Evolutionary conservation across 2,888 invertebrate genomes (phyloP), one percentile per base, ranked within the genome.

Genomic region (Dryocosmus kuriphilus): DNA sequence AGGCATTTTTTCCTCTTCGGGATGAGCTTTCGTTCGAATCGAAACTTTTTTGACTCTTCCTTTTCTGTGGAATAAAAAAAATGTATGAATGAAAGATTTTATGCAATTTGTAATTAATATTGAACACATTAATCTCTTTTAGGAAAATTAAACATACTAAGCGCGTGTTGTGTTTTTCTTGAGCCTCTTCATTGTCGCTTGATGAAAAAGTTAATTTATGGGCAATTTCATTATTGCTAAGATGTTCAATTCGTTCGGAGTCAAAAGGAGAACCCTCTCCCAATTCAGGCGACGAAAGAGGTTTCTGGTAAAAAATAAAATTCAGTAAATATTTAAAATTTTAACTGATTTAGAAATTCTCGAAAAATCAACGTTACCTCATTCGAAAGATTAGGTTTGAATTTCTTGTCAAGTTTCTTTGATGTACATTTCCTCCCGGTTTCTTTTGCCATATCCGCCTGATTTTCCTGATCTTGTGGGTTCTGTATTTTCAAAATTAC

Each of bases 181-280:
- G 27, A 16, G 14, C 22, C 6, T 55, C 71, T 30, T 71, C 71
- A 22, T 51, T 51, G 8, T 71, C 71, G n/a, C 71, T 71, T 27
- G 71, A 71, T 32, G 27, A 30, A 30, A 71, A 71, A 22, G n/a
- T 51, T 1, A 71, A 55, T 51, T 71, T 71, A 2, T 71, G 71
- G n/a, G 46, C 51, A 51, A 71, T 30, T 22, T 22, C 32, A 30
- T 71, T 71, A 22, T 71, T 32, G 7, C 2, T 22, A n/a, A 4
- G 30, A 32, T 7, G 32, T 30, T n/a, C 11, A 0, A n/a, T 30
- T 55, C 30, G 32, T 2, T 63, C 11, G 14, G 46, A 71, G 30
- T 71, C n/a, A n/a, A n/a, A n/a, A 7, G 41, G 3, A 51, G 51
- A n/a, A 32, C 7, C 51, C 27, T 71, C 55, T 16, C 19, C 11